Conservation (phyloP, 2,797 vertebrate species). For the Lycodopsis pacificus region DNA sequence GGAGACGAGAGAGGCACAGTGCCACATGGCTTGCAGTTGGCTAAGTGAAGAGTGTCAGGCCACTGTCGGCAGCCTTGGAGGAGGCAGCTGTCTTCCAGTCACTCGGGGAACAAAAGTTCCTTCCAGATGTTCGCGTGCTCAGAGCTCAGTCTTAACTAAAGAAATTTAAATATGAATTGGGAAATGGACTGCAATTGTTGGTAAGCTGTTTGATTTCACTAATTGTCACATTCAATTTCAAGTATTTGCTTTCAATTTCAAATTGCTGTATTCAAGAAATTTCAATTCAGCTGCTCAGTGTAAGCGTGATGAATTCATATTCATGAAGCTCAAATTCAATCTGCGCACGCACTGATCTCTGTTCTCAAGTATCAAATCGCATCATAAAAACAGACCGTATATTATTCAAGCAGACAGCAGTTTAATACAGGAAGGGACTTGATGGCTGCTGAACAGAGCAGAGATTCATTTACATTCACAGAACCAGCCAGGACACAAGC, state of each 20-base stretch:
- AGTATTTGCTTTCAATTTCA: constrained; percentile 58
- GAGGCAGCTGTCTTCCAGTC: constrained; percentile 73
- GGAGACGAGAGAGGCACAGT: constrained; percentile 52
- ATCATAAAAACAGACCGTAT: constrained; percentile 32
- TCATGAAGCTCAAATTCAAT: constrained; percentile 29
- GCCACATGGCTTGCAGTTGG: constrained; percentile 63
- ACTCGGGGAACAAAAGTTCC: constrained; percentile 64
- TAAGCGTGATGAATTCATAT: constrained; percentile 43
- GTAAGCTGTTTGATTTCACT: constrained; percentile 51
- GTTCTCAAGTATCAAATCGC: constrained; percentile 44
- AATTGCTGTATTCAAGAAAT: constrained; percentile 36
- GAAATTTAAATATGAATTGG: constrained; percentile 65
- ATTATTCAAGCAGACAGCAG: constrained; percentile 34
- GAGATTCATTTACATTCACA: constrained; percentile 8
- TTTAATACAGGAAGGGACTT: constrained; percentile 17
- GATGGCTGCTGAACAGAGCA: constrained; percentile 6
- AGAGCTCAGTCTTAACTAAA: constrained; percentile 46
- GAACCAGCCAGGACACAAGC: neutral
- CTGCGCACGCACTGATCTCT: constrained; percentile 38
- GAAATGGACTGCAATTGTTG: constrained; percentile 42
- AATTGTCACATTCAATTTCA: constrained; percentile 51
- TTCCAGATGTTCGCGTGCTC: constrained; percentile 70
- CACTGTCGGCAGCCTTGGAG: constrained; percentile 55
- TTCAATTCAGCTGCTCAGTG: constrained; percentile 13
- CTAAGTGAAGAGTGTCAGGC: constrained; percentile 61